Base-by-base conservation (phyloP, 2,797 vertebrate species). In the Esox masquinongy region DNA sequence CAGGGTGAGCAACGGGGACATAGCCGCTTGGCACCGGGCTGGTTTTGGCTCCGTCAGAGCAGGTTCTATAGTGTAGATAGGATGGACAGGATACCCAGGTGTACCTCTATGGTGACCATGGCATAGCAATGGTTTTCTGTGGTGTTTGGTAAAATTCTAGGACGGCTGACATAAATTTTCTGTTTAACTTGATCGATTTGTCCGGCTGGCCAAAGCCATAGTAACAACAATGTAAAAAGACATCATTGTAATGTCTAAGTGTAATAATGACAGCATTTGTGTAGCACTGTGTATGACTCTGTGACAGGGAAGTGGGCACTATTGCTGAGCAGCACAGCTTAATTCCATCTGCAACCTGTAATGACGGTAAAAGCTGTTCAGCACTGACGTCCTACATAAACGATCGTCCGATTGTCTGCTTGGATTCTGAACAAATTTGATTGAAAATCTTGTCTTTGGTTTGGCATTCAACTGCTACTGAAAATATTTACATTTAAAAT, bases 1-100 rank as follows among this genome's bases (percentile, higher is more conserved):
- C 85, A 89, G 85, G 90, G 94, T 95, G 84, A 94, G 94, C 93
- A 19, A 36, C 70, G 36, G 68, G 29, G 12, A 26, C 36, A 22
- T 26, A 5, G 12, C 43, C 47, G 1, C 24, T 70, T 24, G 56
- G 22, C 53, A n/a, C 22, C 12, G 56, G 11, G 56, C 69, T 29
- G 47, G 11, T 47, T 51, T 15, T 26, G 24, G 6, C 64, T 67
- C 64, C 64, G 16, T 34, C 64, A 34, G 29, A 67, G 31, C 64
- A 34, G 16, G 15, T 19, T 36, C 7, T 17, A 66, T 47, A 47
- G 11, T 24, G 56, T 22, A 59, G 56, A 59, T 24, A 24, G 17
- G 22, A 8, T 56, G 51, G 51, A 56, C 6, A 56, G 19, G 51
- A 59, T n/a, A 59, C 53, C 53, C 53, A 22, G 9, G n/a, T 59